Base-by-base conservation (phyloP, 2,113 vertebrate species). In the Collichthys lucidus region DNA sequence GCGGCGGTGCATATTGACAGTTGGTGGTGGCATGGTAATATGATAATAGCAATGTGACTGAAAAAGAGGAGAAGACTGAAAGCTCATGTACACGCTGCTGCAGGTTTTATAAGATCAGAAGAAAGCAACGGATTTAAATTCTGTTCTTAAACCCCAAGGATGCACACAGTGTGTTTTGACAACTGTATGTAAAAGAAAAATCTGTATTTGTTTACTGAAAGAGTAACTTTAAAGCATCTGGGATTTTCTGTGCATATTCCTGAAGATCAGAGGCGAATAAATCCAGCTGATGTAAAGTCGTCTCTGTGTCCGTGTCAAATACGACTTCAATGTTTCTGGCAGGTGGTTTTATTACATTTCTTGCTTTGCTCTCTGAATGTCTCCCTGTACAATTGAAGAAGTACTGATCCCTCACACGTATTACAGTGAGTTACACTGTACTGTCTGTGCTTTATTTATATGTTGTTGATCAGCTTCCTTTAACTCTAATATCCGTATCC, bases 251-350 rank as follows among this genome's bases (percentile, higher is more conserved):
- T 61, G 7, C 2, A 0, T 3, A 29, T 55, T 46, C 42, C 11
- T n/a, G 9, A 12, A 61, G 12, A 61, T 63, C 6, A 60, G 22
- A 20, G 22, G 60, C 53, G 0, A 66, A 65, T n/a, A 42, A 82
- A 78, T 60, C 20, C 4, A 55, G 81, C 22, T 47, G 35, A 60
- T 71, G 14, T 26, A 81, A 72, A 60, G 3, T 60, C 19, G 29
- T 52, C 26, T 61, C 61, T 68, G 50, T 53, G 66, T 62, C 24
- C 10, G 0, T 35, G 44, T 79, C 29, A 14, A 24, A 50, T 22
- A 24, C 42, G 40, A 69, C 46, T 52, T 22, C 20, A 17, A 47
- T 46, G 14, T 24, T 68, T 68, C 31, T 76, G 40, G 50, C 49
- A 52, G 61, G 17, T 72, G 19, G 55, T 61, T 62, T 73, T 68